Evolutionary conservation across 2,797 vertebrate genomes (phyloP), one percentile per base, ranked within the genome.

Genomic region (Helicolenus hilgendorfi): DNA sequence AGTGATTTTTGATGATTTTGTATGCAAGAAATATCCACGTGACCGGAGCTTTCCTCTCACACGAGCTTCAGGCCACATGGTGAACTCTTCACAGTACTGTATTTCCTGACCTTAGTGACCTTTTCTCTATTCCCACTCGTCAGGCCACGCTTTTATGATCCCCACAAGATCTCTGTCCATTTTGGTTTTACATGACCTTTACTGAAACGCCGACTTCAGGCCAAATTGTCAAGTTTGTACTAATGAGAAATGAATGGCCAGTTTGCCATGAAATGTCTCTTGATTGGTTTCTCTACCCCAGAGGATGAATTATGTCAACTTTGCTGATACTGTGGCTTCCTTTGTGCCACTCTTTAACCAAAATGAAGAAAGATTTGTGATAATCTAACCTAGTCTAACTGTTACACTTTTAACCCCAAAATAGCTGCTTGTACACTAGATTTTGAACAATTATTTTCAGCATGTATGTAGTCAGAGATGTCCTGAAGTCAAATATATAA

Each of bases 161-260:
- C 70, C 55, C 45, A 35, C 62, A 56, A 45, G 69, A 3, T 59
- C 58, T 79, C 18, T 14, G 29, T 87, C 41, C 13, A 53, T 71
- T 77, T 72, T 70, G 41, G 24, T 62, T 36, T 70, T 69, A 35
- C 20, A 36, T 64, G 31, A 72, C 45, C 27, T 91, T 88, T 69
- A 41, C 67, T 74, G 3, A 77, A 63, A 27, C 18, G 0, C 9
- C 0, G 0, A 45, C n/a, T 56, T 33, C 20, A 11, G 29, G 29
- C 29, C 14, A 49, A 68, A 71, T 55, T 22, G 64, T 67, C 18
- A 58, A 10, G 3, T 73, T 68, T 70, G 13, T 35, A 35, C 49
- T 56, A 20, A n/a, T 59, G 55, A 35, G 1, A 67, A 62, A 69
- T 64, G n/a, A 71, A 68, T 64, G 18, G 2, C 5, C 3, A 49